These are phyloP conservation scores for Microcebus jonahi DNA, from an alignment of 2,113 vertebrate species.

Conservation along the genomic window DNA sequence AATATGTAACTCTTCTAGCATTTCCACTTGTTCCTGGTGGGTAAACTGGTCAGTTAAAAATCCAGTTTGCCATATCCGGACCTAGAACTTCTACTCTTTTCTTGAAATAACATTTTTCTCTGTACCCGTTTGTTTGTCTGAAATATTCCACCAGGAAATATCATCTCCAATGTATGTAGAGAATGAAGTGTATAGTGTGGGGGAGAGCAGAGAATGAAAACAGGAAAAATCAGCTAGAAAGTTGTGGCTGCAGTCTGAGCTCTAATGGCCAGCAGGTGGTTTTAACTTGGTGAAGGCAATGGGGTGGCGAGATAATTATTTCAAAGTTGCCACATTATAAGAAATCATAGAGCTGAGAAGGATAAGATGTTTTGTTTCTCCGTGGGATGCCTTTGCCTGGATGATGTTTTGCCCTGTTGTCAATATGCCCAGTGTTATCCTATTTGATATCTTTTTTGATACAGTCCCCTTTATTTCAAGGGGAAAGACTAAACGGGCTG, in stretches of 20 bases:
- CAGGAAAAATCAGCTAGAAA: too few species aligned
- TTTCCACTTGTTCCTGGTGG: neutral
- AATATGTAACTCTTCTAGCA: neutral
- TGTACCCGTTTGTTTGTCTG: neutral
- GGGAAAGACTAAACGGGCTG: neutral
- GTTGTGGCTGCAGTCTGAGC: accelerated
- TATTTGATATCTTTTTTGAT: neutral
- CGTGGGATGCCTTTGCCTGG: neutral
- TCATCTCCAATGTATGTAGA: accelerated
- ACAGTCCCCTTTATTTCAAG: neutral
- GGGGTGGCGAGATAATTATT: neutral
- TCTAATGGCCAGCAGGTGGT: accelerated
- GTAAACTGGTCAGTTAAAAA: neutral
- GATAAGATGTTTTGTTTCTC: accelerated
- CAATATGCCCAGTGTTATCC: accelerated
- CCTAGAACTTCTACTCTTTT: neutral
- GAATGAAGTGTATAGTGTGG: neutral
- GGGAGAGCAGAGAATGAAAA: accelerated
- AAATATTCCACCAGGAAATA: neutral
- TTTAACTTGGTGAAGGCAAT: neutral
- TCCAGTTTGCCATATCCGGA: too few species aligned
- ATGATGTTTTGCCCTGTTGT: neutral
- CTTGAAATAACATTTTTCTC: neutral
- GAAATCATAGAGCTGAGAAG: neutral
- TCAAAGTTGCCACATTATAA: neutral